Evolutionary conservation across 2,888 invertebrate genomes (phyloP).

Genomic region (Dastarcus helophoroides): DNA sequence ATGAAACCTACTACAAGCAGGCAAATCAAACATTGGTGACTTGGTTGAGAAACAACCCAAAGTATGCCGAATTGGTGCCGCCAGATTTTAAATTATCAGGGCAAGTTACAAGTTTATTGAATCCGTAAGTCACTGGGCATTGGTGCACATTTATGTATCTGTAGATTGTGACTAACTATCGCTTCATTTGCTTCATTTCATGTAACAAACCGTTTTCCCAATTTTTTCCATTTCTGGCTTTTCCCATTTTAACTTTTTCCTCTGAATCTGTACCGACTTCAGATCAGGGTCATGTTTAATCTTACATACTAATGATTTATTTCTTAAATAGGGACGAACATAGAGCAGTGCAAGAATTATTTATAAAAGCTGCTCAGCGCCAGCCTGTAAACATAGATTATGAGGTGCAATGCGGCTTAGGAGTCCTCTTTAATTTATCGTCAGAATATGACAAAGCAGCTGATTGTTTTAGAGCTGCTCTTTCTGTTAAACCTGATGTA

Average conservation of each 20-base stretch:
- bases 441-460: constrained; percentile 93
- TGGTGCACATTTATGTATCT: constrained; percentile 11
- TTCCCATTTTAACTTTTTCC: no score
- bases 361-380: constrained; percentile 66
- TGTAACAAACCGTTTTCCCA: no score
- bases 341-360: constrained; percentile 61
- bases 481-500: constrained; percentile 69
- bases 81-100: constrained; percentile 40
- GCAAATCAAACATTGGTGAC: constrained; percentile 72
- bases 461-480: constrained; percentile 87
- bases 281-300: no score
- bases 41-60: constrained; percentile 70
- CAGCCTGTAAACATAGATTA: constrained; percentile 67
- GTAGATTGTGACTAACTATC: constrained; percentile 2
- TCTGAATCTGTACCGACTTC: no score
- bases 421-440: constrained; percentile 88
- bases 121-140: constrained; percentile 34
- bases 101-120: constrained; percentile 39
- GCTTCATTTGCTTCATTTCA: neutral
- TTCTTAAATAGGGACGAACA: constrained; percentile 41
- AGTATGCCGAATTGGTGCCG: constrained; percentile 63
- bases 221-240: no score
- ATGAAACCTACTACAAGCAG: constrained; percentile 86
- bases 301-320: no score
- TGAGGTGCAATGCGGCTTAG: constrained; percentile 87